A percentile compares a stretch with the other conserved stretches of the same genome.
phyloP scores from a whole-genome alignment of 2,888 invertebrate species.

The Theodoxus fluviatilis region DNA sequence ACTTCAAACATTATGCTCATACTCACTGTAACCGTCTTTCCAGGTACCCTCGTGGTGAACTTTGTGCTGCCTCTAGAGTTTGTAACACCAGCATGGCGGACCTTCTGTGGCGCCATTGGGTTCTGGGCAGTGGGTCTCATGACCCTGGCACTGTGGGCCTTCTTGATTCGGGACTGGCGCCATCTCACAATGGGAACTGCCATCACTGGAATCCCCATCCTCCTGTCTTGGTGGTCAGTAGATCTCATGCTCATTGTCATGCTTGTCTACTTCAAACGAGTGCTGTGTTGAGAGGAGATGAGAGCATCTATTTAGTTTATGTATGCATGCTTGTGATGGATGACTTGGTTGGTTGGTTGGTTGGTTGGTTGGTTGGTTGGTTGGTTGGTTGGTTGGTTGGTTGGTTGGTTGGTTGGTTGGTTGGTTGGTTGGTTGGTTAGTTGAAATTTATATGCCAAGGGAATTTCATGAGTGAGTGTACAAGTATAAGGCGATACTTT shows the following conservation, averaged over 20 bases:
- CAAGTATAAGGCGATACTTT: too few species aligned
- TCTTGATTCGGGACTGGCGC: constrained; percentile 57
- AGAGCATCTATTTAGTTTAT: too few species aligned
- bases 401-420: too few species aligned
- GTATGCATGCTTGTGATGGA: too few species aligned
- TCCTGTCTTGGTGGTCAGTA: constrained; percentile 57
- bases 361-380: too few species aligned
- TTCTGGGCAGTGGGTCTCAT: constrained; percentile 62
- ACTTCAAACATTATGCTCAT: too few species aligned
- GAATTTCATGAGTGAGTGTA: too few species aligned
- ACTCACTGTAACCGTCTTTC: constrained; percentile 13
- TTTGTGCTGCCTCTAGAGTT: constrained; percentile 62
- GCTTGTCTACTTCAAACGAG: not conserved
- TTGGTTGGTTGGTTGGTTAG: too few species aligned
- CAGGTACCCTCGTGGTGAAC: constrained; percentile 61
- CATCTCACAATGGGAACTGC: constrained; percentile 53
- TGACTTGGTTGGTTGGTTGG: too few species aligned
- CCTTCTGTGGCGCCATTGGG: constrained; percentile 62
- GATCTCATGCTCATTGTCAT: not conserved
- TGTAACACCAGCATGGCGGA: constrained; percentile 59
- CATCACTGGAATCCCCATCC: constrained; percentile 45
- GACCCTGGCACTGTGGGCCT: constrained; percentile 54
- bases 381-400: too few species aligned
- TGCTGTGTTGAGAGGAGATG: not conserved
- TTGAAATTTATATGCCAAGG: too few species aligned